Conservation (phyloP, 2,113 vertebrate genomes). For the Spilogale gracilis region DNA sequence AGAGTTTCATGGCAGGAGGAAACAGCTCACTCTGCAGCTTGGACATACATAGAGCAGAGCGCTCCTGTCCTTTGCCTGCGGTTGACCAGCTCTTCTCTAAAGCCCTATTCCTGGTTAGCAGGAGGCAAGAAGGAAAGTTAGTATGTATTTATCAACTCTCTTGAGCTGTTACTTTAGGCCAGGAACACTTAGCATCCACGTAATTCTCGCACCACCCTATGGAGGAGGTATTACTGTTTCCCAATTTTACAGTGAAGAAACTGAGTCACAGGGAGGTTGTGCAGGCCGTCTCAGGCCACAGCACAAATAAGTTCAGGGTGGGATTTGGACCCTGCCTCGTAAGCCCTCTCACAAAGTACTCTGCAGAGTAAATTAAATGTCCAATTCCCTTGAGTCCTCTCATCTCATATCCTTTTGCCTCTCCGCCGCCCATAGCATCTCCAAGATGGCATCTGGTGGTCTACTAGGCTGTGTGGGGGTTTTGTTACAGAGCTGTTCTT, state of each 20-base stretch:
- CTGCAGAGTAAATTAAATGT: background rate
- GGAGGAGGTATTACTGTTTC: background rate
- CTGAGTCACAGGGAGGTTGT: background rate
- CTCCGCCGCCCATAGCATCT: background rate
- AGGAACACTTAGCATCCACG: background rate
- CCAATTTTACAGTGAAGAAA: background rate
- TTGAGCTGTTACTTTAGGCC: background rate
- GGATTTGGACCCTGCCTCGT: background rate
- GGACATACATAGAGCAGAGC: background rate
- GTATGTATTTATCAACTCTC: background rate
- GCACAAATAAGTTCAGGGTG: background rate
- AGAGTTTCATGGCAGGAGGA: background rate
- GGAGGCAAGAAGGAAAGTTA: background rate
- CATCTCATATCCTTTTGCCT: background rate
- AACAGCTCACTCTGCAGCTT: background rate
- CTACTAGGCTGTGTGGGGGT: too few species aligned
- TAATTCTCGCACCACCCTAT: background rate
- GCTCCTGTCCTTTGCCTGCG: background rate
- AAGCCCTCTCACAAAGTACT: background rate
- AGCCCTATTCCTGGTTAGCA: background rate
- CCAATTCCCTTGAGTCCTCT: too few species aligned
- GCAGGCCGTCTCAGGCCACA: background rate
- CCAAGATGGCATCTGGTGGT: background rate
- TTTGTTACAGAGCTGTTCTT: background rate
- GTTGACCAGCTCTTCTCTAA: background rate